phyloP scores from a whole-genome alignment of 2,113 vertebrate genomes.

The Smithornis capensis region DNA sequence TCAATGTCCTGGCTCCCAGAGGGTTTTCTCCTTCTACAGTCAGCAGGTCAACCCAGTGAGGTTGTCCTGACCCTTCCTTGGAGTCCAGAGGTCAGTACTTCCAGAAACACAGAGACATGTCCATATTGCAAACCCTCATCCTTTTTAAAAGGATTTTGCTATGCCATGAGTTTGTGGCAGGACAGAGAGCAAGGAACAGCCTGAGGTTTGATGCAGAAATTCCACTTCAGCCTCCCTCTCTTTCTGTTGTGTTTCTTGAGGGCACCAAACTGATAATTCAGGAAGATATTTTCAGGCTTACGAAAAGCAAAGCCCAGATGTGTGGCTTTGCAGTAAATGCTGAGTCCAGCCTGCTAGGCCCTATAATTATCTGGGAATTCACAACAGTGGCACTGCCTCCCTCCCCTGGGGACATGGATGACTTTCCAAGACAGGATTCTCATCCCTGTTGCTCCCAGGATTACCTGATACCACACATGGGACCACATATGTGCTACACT shows the following conservation, averaged over 20 bases:
- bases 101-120: neutral
- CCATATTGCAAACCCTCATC: neutral
- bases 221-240: neutral
- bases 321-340: neutral
- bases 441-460: neutral
- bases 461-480: neutral
- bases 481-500: accelerated
- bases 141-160: neutral
- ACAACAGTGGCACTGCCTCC: neutral
- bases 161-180: neutral
- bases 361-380: neutral
- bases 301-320: neutral
- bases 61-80: neutral
- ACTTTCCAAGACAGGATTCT: neutral
- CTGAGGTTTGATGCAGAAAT: neutral
- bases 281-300: neutral
- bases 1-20: neutral
- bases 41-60: neutral
- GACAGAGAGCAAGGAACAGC: neutral
- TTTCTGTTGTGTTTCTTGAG: neutral
- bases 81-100: neutral
- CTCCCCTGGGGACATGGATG: neutral
- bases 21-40: neutral
- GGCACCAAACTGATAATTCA: neutral
- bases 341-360: neutral